Conservation (phyloP, 2,888 invertebrate species). For the Saturnia pavonia region DNA sequence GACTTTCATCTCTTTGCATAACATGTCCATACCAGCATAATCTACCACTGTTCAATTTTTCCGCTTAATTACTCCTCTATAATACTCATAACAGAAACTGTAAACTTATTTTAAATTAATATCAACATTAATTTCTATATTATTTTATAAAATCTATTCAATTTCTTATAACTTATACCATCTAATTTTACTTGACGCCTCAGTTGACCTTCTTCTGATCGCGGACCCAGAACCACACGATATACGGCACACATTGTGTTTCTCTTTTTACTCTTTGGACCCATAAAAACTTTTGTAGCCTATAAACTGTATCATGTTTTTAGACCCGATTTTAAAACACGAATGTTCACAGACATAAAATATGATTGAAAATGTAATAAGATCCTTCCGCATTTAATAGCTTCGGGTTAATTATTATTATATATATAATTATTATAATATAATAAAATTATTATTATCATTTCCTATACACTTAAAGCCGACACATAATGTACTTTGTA, state of each 20-base stretch:
- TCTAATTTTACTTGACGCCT: slow-evolving; percentile 30
- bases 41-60: no score
- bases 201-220: slow-evolving; percentile 39
- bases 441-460: neutral
- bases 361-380: slow-evolving; percentile 20
- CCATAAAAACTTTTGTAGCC: slow-evolving; percentile 21
- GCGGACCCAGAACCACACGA: slow-evolving; percentile 35
- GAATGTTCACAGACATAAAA: slow-evolving; percentile 17
- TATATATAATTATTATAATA: neutral
- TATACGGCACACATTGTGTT: slow-evolving; percentile 25
- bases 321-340: slow-evolving; percentile 14
- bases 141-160: neutral
- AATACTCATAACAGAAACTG: no score
- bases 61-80: no score
- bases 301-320: slow-evolving; percentile 19
- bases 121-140: neutral
- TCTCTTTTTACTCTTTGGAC: slow-evolving; percentile 21
- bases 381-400: slow-evolving; percentile 11
- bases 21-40: no score
- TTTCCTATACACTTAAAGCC: neutral
- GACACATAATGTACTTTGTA: neutral
- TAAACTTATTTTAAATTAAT: no score
- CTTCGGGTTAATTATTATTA: neutral
- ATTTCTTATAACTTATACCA: slow-evolving; percentile 20
- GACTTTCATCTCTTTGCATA: no score